Conservation (phyloP, 2,888 invertebrate genomes). For the Panorpa germanica region DNA sequence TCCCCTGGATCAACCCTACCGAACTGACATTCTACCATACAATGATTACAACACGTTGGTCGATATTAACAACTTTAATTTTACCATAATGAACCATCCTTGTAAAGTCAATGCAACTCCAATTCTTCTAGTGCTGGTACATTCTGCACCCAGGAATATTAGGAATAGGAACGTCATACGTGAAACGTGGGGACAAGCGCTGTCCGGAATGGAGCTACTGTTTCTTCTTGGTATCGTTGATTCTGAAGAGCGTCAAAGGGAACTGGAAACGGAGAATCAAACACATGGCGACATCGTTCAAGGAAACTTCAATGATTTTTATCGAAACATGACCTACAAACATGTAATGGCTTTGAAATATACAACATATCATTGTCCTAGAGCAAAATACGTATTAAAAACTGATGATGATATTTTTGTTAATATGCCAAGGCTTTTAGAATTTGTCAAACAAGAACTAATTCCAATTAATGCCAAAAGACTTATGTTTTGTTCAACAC, state of each 20-base stretch:
- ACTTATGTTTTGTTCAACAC: conserved; percentile 42
- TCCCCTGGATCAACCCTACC: too few species aligned
- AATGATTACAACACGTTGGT: too few species aligned
- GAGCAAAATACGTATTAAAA: conserved; percentile 48
- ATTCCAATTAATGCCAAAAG: conserved; percentile 38
- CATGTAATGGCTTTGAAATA: conserved; percentile 70
- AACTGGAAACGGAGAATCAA: conserved; percentile 31
- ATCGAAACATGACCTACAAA: conserved; percentile 69
- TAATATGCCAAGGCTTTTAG: conserved; percentile 39
- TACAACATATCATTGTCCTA: conserved; percentile 47
- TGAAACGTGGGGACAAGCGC: conserved; percentile 48
- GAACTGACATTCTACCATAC: too few species aligned
- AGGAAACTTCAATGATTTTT: conserved; percentile 57
- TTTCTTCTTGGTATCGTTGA: conserved; percentile 44
- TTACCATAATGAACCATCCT: too few species aligned
- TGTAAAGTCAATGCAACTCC: too few species aligned
- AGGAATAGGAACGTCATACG: conserved; percentile 47
- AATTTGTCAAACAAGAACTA: conserved; percentile 33
- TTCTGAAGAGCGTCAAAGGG: conserved; percentile 19
- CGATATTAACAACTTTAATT: too few species aligned
- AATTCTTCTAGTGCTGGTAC: conserved; percentile 41
- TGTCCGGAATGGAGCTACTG: conserved; percentile 32
- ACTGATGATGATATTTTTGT: conserved; percentile 64
- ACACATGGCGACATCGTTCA: conserved; percentile 49
- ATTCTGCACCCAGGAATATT: conserved; percentile 46